Conservation (phyloP, 2,888 invertebrate genomes). For the Andrena camellia region DNA sequence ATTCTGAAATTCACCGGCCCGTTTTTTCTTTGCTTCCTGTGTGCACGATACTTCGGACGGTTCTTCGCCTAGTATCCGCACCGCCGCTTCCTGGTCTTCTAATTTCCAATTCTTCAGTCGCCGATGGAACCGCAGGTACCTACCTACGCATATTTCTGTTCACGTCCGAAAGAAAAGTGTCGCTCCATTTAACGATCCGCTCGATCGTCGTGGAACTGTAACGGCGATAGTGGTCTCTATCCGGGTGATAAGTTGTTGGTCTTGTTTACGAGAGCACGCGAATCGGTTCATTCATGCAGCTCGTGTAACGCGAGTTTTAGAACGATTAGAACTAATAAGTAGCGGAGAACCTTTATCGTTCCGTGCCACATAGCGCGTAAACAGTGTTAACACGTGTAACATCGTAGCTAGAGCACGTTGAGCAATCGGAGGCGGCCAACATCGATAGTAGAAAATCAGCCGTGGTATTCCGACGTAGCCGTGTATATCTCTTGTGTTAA, state of each 20-base stretch:
- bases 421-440: constrained; percentile 31
- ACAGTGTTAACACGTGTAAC: constrained; percentile 59
- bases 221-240: constrained; percentile 9
- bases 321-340: constrained; percentile 12
- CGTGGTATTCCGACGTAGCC: constrained; percentile 2
- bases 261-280: constrained; percentile 4
- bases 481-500: background rate
- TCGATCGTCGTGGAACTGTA: constrained; percentile 1
- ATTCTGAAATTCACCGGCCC: constrained; percentile 60
- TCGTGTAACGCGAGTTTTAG: background rate
- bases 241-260: constrained; percentile 18
- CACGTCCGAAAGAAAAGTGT: background rate
- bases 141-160: background rate
- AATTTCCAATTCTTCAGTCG: constrained; percentile 34
- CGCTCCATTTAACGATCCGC: background rate
- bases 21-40: constrained; percentile 60
- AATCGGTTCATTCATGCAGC: constrained; percentile 39
- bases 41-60: background rate
- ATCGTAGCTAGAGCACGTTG: constrained; percentile 28
- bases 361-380: constrained; percentile 50
- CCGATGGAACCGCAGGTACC: constrained; percentile 8
- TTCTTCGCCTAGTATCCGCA: background rate
- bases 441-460: constrained; percentile 6
- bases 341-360: constrained; percentile 41
- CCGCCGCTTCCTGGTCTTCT: constrained; percentile 6